phyloP scores from a whole-genome alignment of 2,888 invertebrate species.

The Dolichopus griseipennis region DNA sequence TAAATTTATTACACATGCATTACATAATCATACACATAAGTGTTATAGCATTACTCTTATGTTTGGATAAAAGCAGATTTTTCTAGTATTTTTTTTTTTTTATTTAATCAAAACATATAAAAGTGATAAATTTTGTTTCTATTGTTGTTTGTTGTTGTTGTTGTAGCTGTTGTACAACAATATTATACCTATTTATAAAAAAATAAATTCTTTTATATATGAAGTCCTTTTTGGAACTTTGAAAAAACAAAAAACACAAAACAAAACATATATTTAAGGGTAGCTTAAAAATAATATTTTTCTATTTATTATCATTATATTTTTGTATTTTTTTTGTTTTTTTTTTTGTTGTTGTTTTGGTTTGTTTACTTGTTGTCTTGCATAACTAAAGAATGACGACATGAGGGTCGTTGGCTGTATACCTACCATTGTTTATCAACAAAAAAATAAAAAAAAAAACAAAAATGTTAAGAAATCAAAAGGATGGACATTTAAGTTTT shows the following conservation, averaged over 20 bases:
- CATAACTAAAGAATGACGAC: neutral
- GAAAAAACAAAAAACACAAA: neutral
- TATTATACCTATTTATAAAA: neutral
- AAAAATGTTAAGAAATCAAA: too few relatives aligned
- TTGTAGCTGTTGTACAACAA: neutral
- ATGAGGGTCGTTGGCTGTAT: neutral
- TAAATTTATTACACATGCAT: too few relatives aligned
- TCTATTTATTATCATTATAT: neutral
- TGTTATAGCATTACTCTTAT: too few relatives aligned
- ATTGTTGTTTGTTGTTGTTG: neutral
- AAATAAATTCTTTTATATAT: neutral
- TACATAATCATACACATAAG: too few relatives aligned
- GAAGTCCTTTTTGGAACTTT: neutral
- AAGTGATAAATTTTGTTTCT: neutral
- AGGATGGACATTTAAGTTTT: too few relatives aligned
- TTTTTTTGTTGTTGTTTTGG: neutral
- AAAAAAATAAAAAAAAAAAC: neutral
- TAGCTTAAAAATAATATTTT: conserved; percentile 6
- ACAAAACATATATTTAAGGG: neutral
- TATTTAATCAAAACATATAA: conserved; percentile 6
- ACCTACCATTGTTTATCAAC: neutral
- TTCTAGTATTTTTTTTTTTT: too few relatives aligned
- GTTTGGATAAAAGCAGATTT: neutral
- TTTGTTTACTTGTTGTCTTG: neutral
- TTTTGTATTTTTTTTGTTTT: too few relatives aligned